These are phyloP conservation scores for Dufourea novaeangliae DNA, from an alignment of 1,140 invertebrate genomes.

Conservation along the genomic window DNA sequence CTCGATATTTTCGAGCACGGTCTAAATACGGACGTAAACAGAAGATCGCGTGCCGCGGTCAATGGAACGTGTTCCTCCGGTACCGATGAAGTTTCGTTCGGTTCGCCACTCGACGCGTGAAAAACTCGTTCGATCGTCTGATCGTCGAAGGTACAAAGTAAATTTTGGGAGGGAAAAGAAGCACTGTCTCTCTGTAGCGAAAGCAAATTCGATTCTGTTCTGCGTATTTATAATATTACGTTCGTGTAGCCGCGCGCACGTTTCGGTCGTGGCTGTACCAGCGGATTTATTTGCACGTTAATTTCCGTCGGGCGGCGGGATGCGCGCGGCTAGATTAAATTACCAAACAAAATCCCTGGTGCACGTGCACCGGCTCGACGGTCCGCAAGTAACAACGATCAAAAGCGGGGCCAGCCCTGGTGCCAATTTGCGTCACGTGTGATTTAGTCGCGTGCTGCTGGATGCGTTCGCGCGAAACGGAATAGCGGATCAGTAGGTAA, in stretches of 20 bases:
- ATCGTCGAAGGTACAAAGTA: too few species aligned
- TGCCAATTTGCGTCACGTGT: constrained; percentile 60
- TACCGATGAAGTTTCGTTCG: too few species aligned
- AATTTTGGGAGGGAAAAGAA: background rate
- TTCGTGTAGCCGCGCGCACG: background rate
- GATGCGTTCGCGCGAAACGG: constrained; percentile 44
- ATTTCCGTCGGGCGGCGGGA: constrained; percentile 19
- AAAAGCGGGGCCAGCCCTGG: constrained; percentile 21
- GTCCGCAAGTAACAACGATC: constrained; percentile 4
- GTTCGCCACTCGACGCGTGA: too few species aligned
- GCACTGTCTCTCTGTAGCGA: background rate
- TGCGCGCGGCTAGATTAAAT: constrained; percentile 36
- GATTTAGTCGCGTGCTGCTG: constrained; percentile 49
- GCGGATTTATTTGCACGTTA: constrained; percentile 41
- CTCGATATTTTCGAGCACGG: background rate
- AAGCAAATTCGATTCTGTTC: background rate
- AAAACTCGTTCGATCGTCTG: too few species aligned
- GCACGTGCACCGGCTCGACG: constrained; percentile 11
- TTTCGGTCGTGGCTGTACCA: background rate
- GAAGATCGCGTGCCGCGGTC: background rate
- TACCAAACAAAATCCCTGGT: constrained; percentile 38
- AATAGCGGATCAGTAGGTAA: constrained; percentile 54
- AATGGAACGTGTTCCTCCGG: too few species aligned
- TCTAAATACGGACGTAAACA: background rate
- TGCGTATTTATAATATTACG: background rate